A percentile compares a stretch with the other conserved stretches of the same genome.
These are phyloP conservation scores for Mellivora capensis DNA, from an alignment of 2,113 vertebrate genomes.

Conservation along the genomic window DNA sequence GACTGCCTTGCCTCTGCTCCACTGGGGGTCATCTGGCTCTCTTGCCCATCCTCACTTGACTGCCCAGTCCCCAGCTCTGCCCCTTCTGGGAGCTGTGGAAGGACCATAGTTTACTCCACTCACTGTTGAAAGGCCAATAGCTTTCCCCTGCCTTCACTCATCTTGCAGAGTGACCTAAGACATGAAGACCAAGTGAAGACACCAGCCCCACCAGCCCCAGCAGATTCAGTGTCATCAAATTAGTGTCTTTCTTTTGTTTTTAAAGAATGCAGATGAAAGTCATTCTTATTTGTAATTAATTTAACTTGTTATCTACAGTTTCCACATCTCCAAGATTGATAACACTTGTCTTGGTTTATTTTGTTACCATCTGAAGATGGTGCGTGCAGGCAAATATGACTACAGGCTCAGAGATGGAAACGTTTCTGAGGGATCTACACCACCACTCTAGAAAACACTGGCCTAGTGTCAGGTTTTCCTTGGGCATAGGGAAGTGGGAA, in stretches of 20 bases:
- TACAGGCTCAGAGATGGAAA: neutral
- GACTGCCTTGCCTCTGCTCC: neutral
- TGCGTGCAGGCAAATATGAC: neutral
- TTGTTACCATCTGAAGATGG: neutral
- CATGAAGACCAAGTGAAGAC: neutral
- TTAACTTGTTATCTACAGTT: neutral
- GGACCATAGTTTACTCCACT: neutral
- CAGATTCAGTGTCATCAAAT: neutral
- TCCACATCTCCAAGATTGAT: neutral
- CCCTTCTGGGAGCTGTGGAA: neutral
- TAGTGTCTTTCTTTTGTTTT: neutral
- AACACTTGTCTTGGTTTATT: neutral
- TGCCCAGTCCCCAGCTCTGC: neutral
- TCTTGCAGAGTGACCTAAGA: neutral
- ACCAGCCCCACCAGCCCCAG: no score
- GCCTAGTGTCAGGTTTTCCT: neutral
- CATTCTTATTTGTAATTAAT: neutral
- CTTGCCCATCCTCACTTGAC: neutral
- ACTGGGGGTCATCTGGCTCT: neutral
- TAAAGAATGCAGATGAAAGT: neutral
- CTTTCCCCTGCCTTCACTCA: neutral
- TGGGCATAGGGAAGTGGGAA: neutral
- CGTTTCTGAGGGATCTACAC: neutral
- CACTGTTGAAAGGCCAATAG: neutral
- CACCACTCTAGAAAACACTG: neutral